phyloP scores from a whole-genome alignment of 2,797 vertebrate species.

The Cheirogaleus major region DNA sequence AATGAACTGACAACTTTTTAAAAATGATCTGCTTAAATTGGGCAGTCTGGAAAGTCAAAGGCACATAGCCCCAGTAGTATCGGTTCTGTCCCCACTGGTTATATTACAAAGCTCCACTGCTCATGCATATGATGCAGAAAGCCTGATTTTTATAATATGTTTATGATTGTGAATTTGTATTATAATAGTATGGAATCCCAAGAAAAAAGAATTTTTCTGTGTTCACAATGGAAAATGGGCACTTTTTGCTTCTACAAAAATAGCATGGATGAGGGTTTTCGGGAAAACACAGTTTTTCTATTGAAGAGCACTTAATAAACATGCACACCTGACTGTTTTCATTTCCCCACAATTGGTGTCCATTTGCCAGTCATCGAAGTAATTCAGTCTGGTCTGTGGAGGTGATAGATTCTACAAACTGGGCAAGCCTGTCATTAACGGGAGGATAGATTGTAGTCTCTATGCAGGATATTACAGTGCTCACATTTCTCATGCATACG shows the following conservation, averaged over 20 bases:
- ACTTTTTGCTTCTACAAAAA: conserved; percentile 58
- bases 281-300: conserved; percentile 52
- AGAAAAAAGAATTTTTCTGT: conserved; percentile 13
- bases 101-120: not conserved
- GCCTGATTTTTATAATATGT: conserved; percentile 16
- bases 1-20: conserved; percentile 5
- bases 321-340: conserved; percentile 79
- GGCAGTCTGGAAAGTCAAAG: not conserved
- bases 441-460: conserved; percentile 74
- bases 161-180: conserved; percentile 8
- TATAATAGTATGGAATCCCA: conserved; percentile 12
- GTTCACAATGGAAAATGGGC: conserved; percentile 29
- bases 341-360: conserved; percentile 66
- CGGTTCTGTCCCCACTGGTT: not conserved
- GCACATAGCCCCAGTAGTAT: not conserved
- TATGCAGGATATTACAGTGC: conserved; percentile 46
- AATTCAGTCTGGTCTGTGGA: conserved; percentile 79
- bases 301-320: conserved; percentile 71
- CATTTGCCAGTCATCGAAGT: conserved; percentile 64
- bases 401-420: conserved; percentile 75
- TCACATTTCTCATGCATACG: conserved; percentile 64
- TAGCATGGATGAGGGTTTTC: conserved; percentile 45
- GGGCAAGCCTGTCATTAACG: conserved; percentile 78
- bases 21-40: not conserved
- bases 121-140: not conserved